A percentile compares a stretch with the other conserved stretches of the same genome.
Conservation (phyloP, 2,888 invertebrate species). For the Calliopum simillimum region DNA sequence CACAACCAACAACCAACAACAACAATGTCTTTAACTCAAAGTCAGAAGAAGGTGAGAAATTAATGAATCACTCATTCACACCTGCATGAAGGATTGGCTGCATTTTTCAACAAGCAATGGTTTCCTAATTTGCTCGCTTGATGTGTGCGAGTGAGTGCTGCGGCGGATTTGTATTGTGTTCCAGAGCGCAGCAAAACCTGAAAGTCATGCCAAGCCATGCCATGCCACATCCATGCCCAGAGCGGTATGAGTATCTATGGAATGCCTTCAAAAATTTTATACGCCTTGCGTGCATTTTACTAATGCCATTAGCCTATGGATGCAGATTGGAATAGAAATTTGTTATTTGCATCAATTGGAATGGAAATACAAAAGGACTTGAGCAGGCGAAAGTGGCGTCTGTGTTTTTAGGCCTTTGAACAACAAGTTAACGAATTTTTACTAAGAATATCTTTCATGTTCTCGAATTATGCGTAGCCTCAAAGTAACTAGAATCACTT, state of each 20-base stretch:
- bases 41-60: conserved; percentile 62
- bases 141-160: conserved; percentile 52
- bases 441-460: too few relatives aligned
- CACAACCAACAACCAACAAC: not conserved
- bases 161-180: too few relatives aligned
- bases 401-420: too few relatives aligned
- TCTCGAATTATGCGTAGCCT: too few relatives aligned
- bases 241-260: not conserved
- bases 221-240: too few relatives aligned
- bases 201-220: conserved; percentile 21
- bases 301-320: too few relatives aligned
- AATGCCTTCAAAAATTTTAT: conserved; percentile 7
- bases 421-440: too few relatives aligned
- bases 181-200: conserved; percentile 15
- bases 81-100: conserved; percentile 66
- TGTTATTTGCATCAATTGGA: too few relatives aligned
- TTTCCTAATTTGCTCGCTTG: conserved; percentile 61
- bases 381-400: too few relatives aligned
- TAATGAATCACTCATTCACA: conserved; percentile 67
- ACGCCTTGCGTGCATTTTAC: conserved; percentile 25
- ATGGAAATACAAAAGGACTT: too few relatives aligned
- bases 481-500: too few relatives aligned
- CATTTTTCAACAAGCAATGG: conserved; percentile 53
- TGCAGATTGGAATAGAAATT: too few relatives aligned
- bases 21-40: not conserved